Evolutionary conservation across 2,888 invertebrate genomes (phyloP).

Genomic region (Ophioninae sp.): DNA sequence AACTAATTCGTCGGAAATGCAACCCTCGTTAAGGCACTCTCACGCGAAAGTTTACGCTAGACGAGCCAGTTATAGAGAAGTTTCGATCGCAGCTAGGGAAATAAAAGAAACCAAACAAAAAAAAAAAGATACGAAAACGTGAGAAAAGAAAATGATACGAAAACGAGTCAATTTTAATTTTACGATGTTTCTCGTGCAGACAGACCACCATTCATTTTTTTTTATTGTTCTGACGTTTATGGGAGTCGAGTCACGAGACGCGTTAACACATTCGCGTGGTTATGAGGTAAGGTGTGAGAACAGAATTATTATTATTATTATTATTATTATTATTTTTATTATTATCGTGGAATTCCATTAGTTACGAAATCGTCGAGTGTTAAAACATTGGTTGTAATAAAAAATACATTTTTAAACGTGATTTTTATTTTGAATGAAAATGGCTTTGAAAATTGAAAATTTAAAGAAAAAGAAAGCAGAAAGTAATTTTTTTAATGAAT

Average conservation of each 20-base stretch:
- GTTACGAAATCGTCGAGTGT: conserved; percentile 34
- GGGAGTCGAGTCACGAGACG: conserved; percentile 41
- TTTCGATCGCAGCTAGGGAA: conserved; percentile 20
- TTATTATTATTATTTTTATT: not conserved
- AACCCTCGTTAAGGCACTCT: not conserved
- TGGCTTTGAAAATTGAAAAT: too few relatives aligned
- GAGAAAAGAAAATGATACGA: conserved; percentile 22
- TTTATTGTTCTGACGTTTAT: conserved; percentile 13
- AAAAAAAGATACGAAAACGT: too few relatives aligned
- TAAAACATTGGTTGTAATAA: conserved; percentile 38
- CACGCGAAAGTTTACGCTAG: conserved; percentile 39
- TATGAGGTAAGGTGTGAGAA: conserved; percentile 7
- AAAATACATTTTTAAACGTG: conserved; percentile 19
- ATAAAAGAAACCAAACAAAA: too few relatives aligned
- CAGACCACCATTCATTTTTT: not conserved
- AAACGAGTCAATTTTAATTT: conserved; percentile 8
- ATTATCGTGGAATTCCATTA: conserved; percentile 25
- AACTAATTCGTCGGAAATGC: not conserved
- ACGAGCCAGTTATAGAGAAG: conserved; percentile 42
- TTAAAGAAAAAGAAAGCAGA: too few relatives aligned
- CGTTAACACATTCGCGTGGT: conserved; percentile 3
- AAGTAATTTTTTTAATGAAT: conserved; percentile 58
- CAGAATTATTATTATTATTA: not conserved
- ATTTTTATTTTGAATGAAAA: too few relatives aligned
- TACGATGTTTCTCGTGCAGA: conserved; percentile 11